Evolutionary conservation across 2,797 vertebrate species (phyloP).

Genomic region (Anguilla pacifica): DNA sequence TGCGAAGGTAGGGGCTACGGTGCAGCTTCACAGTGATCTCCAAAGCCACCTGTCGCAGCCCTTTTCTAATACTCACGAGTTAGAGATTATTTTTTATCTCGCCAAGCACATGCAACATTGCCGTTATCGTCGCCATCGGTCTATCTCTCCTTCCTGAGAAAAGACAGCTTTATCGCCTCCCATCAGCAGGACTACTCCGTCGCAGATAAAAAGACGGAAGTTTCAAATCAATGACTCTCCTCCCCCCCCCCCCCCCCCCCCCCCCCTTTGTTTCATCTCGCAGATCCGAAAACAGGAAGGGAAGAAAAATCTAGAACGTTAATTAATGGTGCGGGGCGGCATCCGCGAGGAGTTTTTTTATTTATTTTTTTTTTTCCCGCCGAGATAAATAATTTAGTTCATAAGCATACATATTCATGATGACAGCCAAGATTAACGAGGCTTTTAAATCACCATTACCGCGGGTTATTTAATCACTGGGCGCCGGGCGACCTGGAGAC

Average conservation of each 20-base stretch:
- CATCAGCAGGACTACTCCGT: constrained; percentile 26
- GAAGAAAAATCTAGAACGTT: neutral
- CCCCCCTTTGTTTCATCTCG: constrained; percentile 17
- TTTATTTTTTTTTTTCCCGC: neutral
- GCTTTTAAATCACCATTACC: constrained; percentile 79
- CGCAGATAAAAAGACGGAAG: constrained; percentile 33
- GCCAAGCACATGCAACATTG: constrained; percentile 40
- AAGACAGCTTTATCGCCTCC: constrained; percentile 32
- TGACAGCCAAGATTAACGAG: constrained; percentile 81
- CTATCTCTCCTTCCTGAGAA: constrained; percentile 25
- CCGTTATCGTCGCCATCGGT: constrained; percentile 37
- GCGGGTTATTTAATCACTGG: constrained; percentile 79
- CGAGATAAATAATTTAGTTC: constrained; percentile 38
- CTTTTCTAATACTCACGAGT: constrained; percentile 41
- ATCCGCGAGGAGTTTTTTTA: constrained; percentile 28
- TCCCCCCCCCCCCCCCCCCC: neutral
- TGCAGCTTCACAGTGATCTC: neutral
- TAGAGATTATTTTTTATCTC: constrained; percentile 52
- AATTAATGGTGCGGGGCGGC: constrained; percentile 32
- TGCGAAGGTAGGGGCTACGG: neutral
- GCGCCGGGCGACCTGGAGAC: constrained; percentile 69
- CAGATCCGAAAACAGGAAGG: constrained; percentile 13
- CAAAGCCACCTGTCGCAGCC: constrained; percentile 34
- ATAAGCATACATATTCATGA: constrained; percentile 72
- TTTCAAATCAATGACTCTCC: constrained; percentile 30